Evolutionary conservation across 64 coral and sea anemone genomes (phyloP).

Genomic region (Actinia tenebrosa): DNA sequence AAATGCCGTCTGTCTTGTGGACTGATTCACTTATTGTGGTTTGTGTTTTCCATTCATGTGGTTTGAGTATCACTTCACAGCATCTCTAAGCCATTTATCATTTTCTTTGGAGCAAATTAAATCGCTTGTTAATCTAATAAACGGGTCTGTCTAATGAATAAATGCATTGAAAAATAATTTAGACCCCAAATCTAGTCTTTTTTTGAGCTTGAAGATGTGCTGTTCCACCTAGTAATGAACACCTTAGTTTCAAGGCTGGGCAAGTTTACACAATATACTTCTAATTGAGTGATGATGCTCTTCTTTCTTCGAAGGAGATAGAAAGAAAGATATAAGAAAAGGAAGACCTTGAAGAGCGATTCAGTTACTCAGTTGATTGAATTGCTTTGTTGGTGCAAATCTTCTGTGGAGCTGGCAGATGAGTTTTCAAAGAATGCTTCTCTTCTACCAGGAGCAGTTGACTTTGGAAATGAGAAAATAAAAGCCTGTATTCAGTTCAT

Average conservation of each 20-base stretch:
- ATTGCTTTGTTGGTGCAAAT: background rate
- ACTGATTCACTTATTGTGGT: background rate
- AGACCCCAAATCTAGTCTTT: too few relatives aligned
- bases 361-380: background rate
- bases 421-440: background rate
- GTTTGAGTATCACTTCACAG: background rate
- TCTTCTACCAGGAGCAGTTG: background rate
- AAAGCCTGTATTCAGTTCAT: background rate
- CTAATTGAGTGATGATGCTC: background rate
- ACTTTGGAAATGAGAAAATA: slow-evolving; percentile 1
- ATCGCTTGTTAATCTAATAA: background rate
- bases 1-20: background rate
- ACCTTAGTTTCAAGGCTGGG: background rate
- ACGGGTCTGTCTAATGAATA: background rate
- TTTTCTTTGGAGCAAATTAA: background rate
- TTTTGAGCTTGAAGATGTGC: too few relatives aligned
- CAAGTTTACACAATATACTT: background rate
- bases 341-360: background rate
- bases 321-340: background rate
- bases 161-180: too few relatives aligned
- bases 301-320: background rate
- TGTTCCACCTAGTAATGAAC: background rate
- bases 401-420: background rate
- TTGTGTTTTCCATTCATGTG: slow-evolving; percentile 8
- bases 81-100: background rate